A percentile compares a stretch with the other conserved stretches of the same genome.
Evolutionary conservation across 2,888 invertebrate genomes (phyloP).

Genomic region (Eristalis intricaria): DNA sequence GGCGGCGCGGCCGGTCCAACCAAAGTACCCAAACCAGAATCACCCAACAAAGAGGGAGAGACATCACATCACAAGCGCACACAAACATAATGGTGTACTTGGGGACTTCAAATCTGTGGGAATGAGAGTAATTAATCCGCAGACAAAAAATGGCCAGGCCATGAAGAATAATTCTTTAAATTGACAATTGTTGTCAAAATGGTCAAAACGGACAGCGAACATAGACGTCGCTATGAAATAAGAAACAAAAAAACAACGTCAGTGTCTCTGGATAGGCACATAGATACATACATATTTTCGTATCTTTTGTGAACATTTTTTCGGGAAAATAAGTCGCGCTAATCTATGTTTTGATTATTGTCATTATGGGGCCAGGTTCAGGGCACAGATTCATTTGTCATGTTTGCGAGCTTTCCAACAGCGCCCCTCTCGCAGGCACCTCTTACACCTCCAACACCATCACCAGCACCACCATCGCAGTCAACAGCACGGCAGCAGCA

Average conservation of each 20-base stretch:
- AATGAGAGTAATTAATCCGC: slow-evolving; percentile 65
- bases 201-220: slow-evolving; percentile 21
- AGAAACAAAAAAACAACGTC: neutral
- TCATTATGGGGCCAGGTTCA: slow-evolving; percentile 53
- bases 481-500: neutral
- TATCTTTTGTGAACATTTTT: slow-evolving; percentile 41
- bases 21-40: slow-evolving; percentile 26
- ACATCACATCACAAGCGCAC: slow-evolving; percentile 1
- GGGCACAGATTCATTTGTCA: slow-evolving; percentile 54
- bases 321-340: slow-evolving; percentile 54
- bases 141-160: slow-evolving; percentile 39
- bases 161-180: slow-evolving; percentile 63
- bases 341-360: slow-evolving; percentile 68
- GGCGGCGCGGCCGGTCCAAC: slow-evolving; percentile 7
- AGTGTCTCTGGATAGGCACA: neutral
- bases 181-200: slow-evolving; percentile 66
- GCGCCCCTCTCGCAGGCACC: neutral
- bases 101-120: slow-evolving; percentile 52
- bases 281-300: neutral
- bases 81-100: slow-evolving; percentile 1
- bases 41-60: neutral
- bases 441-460: neutral
- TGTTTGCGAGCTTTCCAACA: slow-evolving; percentile 63
- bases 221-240: slow-evolving; percentile 10
- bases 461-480: neutral